phyloP scores from a whole-genome alignment of 2,888 invertebrate species.

The Microplitis deprimator region DNA sequence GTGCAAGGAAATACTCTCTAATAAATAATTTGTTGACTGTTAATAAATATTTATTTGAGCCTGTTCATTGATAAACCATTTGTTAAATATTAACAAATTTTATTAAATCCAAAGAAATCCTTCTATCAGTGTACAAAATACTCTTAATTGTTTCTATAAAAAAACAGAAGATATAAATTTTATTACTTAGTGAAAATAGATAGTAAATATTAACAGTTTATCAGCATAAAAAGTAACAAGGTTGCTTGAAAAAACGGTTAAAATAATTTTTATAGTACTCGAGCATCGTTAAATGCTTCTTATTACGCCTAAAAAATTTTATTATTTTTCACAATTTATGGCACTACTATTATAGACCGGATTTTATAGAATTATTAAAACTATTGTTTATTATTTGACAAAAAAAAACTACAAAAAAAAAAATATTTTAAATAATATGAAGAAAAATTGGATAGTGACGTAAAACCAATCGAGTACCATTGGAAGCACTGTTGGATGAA shows the following conservation, averaged over 20 bases:
- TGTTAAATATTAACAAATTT: too few species aligned
- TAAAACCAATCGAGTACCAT: slow-evolving; percentile 5
- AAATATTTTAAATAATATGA: not conserved
- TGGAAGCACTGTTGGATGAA: slow-evolving; percentile 37
- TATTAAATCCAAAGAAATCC: too few species aligned
- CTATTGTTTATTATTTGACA: slow-evolving; percentile 1
- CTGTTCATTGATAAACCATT: too few species aligned
- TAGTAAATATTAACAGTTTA: not conserved
- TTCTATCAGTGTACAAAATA: too few species aligned
- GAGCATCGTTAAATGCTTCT: not conserved
- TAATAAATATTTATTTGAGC: too few species aligned
- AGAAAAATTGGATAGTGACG: not conserved
- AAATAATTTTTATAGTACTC: not conserved
- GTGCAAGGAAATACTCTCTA: too few species aligned
- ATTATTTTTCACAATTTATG: not conserved
- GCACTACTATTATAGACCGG: not conserved
- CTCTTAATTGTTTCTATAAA: not conserved
- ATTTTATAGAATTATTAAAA: not conserved
- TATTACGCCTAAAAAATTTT: not conserved
- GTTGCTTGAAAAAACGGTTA: not conserved
- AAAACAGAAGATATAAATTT: not conserved
- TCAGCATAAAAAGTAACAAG: not conserved
- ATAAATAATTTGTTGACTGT: too few species aligned
- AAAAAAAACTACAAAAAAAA: not conserved
- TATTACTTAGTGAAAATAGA: too few species aligned